Base-by-base conservation (phyloP, 2,113 vertebrate genomes). In the Brachyistius frenatus region DNA sequence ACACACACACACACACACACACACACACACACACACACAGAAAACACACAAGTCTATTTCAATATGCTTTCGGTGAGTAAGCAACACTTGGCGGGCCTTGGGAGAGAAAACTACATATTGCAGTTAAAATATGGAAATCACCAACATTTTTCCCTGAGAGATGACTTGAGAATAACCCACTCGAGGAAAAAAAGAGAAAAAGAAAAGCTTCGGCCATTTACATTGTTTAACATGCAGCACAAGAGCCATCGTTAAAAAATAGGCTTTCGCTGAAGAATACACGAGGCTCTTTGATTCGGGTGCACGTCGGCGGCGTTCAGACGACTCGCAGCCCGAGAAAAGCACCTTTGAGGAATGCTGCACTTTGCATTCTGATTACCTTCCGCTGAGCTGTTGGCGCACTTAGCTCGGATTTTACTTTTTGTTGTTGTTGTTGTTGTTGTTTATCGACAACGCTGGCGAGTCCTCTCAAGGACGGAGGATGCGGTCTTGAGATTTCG, bases 51-150 rank as follows among this genome's bases (percentile, higher is more conserved):
- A 23, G 57, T 61, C 63, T 61, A 65, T 78, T 80, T 84, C 68
- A 78, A 83, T 86, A 70, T 78, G 70, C 68, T 77, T 60, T 88
- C 13, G 32, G 60, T 66, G 76, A 75, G 66, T 64, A 79, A 81
- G 80, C 73, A 84, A 87, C 78, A 80, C 71, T 78, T 37, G 84
- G 53, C 46, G 61, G 67, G 77, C 66, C 73, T 87, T 87, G 0
- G 37, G 81, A 80, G 84, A 84, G 81, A 76, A 88, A 91, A 90
- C 81, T 62, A 86, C 86, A 88, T 80, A 89, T 87, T 89, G 86
- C 80, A 47, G 83, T 86, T 93, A 83, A 90, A 89, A 91, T 87
- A 91, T 91, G 91, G 87, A 90, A 90, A 92, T 89, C 62, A 72
- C 52, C 66, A 30, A 69, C 81, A n/a, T 86, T 81, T 80, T 80